These are phyloP conservation scores for Odontomachus brunneus DNA, from an alignment of 1,140 invertebrate species.

Conservation along the genomic window DNA sequence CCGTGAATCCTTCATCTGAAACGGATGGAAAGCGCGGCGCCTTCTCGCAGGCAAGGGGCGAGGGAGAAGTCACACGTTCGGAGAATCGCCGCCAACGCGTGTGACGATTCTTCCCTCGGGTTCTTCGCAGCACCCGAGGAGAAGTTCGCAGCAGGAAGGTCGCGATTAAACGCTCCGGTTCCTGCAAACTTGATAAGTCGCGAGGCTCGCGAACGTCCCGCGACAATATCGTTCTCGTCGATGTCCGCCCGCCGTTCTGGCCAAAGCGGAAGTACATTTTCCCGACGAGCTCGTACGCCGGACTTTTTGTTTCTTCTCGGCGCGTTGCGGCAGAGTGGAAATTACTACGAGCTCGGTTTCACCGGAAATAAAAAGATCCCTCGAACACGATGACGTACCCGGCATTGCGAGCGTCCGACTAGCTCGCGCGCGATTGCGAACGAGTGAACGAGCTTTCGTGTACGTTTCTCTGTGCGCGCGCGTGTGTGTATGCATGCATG, in stretches of 20 bases:
- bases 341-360: conserved; percentile 52
- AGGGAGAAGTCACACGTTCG: conserved; percentile 1
- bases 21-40: too few species aligned
- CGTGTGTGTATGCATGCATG: too few species aligned
- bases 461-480: not conserved
- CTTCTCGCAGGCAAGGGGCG: too few species aligned
- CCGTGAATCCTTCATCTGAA: conserved; percentile 17
- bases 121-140: too few species aligned
- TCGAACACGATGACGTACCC: conserved; percentile 20
- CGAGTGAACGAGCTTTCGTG: too few species aligned
- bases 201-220: conserved; percentile 8
- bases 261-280: conserved; percentile 43
- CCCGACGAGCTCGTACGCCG: conserved; percentile 19
- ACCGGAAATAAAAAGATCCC: conserved; percentile 50
- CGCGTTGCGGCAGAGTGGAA: conserved; percentile 22
- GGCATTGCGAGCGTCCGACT: conserved; percentile 2
- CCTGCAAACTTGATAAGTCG: not conserved
- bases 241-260: not conserved
- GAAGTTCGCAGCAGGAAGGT: too few species aligned
- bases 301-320: conserved; percentile 28
- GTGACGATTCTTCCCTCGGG: too few species aligned
- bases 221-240: conserved; percentile 33
- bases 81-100: too few species aligned
- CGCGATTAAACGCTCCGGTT: not conserved
- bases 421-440: too few species aligned